These are phyloP conservation scores for Puffinus mauretanicus DNA, from an alignment of 2,113 vertebrate genomes.

Conservation along the genomic window DNA sequence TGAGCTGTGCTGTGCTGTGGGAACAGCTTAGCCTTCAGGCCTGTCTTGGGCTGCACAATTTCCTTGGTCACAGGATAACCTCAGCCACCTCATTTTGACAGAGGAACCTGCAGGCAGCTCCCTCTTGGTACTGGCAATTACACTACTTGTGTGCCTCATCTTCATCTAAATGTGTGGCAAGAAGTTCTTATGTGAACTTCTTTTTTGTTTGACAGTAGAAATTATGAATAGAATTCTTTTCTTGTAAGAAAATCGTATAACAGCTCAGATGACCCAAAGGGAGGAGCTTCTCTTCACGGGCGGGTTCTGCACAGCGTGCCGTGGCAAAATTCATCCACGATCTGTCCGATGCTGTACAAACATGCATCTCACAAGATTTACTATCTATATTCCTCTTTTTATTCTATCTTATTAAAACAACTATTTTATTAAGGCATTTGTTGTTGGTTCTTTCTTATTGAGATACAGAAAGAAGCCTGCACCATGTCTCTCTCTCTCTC, in stretches of 20 bases:
- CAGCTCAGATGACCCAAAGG: rapidly evolving
- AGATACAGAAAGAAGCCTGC: neutral
- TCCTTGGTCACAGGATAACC: neutral
- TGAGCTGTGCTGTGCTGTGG: neutral
- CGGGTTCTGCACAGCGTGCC: rapidly evolving
- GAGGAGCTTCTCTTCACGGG: too few species aligned
- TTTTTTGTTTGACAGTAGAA: neutral
- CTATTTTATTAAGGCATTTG: neutral
- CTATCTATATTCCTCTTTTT: neutral
- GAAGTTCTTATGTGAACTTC: neutral
- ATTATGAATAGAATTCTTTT: neutral
- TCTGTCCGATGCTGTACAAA: neutral
- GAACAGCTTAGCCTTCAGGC: neutral
- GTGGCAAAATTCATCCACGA: neutral
- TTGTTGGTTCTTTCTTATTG: neutral
- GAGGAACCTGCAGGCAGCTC: neutral
- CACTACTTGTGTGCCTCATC: neutral
- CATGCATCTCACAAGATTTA: neutral
- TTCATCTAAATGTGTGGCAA: neutral
- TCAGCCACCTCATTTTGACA: neutral
- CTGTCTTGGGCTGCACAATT: neutral
- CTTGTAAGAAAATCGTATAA: neutral
- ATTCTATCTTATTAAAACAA: neutral
- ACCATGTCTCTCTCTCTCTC: neutral
- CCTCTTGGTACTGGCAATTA: neutral